Conservation (phyloP, 2,113 vertebrate species). For the Octodon degus region DNA sequence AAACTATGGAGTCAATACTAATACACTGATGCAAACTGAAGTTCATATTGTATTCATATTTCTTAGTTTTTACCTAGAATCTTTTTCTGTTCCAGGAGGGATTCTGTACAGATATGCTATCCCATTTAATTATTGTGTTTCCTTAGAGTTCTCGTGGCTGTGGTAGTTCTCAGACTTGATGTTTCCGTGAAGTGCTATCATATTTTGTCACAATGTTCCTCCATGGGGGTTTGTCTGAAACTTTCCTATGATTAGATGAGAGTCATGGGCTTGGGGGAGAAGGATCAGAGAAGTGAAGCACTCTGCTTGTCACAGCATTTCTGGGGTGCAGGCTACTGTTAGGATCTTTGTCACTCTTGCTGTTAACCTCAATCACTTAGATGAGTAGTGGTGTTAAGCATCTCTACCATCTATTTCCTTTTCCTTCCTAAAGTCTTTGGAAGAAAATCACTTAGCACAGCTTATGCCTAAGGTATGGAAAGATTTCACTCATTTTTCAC, state of each 20-base stretch:
- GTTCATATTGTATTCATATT: background rate
- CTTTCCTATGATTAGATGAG: background rate
- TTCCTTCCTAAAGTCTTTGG: background rate
- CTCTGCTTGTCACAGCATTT: background rate
- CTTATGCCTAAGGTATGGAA: background rate
- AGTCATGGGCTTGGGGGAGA: background rate
- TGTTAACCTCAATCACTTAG: background rate
- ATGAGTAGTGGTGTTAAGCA: background rate
- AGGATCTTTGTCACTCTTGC: background rate
- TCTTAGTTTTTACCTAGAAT: conserved; percentile 3
- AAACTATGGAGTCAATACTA: background rate
- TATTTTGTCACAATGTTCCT: background rate
- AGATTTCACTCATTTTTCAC: conserved; percentile 35
- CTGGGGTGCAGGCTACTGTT: background rate
- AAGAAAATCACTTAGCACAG: conserved; percentile 19
- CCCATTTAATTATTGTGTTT: background rate
- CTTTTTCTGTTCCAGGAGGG: background rate
- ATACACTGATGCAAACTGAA: background rate
- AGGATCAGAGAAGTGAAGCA: background rate
- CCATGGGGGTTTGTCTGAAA: background rate
- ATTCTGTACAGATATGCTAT: background rate
- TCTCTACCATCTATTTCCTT: background rate
- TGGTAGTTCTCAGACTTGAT: background rate
- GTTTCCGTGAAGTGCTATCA: background rate
- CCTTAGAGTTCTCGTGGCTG: background rate